phyloP scores from a whole-genome alignment of 2,888 invertebrate genomes.

The Pachydiplax longipennis region DNA sequence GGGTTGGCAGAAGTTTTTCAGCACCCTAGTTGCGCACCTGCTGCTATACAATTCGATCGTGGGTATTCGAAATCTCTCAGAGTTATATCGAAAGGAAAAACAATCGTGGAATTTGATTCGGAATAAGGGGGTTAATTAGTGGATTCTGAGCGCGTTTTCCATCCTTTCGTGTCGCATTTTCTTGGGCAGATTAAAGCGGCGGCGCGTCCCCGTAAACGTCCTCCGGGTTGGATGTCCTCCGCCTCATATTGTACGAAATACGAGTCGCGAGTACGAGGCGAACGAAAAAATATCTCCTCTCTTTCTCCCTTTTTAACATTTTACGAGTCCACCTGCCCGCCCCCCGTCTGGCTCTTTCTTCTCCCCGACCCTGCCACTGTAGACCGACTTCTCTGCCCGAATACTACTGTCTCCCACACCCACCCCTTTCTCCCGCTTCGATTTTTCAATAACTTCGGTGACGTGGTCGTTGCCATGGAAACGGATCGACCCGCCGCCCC shows the following conservation, averaged over 20 bases:
- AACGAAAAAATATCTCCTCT: neutral
- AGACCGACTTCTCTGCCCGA: neutral
- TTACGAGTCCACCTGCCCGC: constrained; percentile 25
- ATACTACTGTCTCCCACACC: neutral
- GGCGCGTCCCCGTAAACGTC: no score
- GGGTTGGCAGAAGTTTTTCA: no score
- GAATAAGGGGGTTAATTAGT: no score
- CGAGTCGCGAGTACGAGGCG: constrained; percentile 24
- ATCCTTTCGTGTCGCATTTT: no score
- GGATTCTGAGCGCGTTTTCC: no score
- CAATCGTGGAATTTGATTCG: no score
- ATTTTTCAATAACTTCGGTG: constrained; percentile 43
- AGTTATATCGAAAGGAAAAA: no score
- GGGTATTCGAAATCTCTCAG: no score
- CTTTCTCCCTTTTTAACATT: neutral
- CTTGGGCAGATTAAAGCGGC: no score
- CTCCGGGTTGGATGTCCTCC: neutral
- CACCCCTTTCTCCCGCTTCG: neutral
- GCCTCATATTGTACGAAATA: constrained; percentile 5
- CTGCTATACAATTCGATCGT: no score
- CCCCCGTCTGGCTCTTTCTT: neutral
- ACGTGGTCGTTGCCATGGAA: constrained; percentile 28
- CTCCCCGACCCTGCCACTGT: neutral
- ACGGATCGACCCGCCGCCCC: constrained; percentile 18
- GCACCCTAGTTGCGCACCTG: no score